Evolutionary conservation across 2,888 invertebrate species (phyloP).

Genomic region (Lycaena phlaeas): DNA sequence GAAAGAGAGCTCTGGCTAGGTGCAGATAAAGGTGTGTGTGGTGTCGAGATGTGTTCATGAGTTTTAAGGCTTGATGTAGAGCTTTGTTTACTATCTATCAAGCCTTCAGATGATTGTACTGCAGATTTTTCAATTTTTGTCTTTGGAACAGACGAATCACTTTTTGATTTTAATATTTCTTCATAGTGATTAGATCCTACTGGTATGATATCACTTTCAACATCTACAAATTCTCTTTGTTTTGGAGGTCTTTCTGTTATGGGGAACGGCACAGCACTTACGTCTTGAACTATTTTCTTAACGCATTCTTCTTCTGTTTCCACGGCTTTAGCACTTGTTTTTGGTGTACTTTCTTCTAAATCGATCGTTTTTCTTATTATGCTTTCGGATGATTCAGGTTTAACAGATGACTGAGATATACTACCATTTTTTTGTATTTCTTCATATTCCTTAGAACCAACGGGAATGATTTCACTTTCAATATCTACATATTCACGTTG

Average conservation of each 20-base stretch:
- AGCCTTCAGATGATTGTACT: conserved; percentile 52
- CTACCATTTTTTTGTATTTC: conserved; percentile 47
- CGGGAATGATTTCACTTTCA: conserved; percentile 60
- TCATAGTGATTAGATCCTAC: conserved; percentile 57
- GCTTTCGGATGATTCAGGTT: conserved; percentile 29
- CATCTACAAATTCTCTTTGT: conserved; percentile 65
- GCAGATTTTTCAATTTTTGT: conserved; percentile 54
- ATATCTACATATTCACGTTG: conserved; percentile 63
- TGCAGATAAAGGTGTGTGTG: conserved; percentile 74
- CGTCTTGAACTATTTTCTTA: conserved; percentile 44
- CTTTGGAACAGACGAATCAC: conserved; percentile 66
- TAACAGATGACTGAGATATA: conserved; percentile 40
- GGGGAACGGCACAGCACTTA: conserved; percentile 61
- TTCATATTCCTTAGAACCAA: conserved; percentile 57
- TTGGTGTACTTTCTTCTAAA: conserved; percentile 32
- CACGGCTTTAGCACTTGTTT: conserved; percentile 13
- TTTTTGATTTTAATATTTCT: conserved; percentile 64
- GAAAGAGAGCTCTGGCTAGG: conserved; percentile 78
- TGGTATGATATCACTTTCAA: conserved; percentile 58
- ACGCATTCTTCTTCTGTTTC: conserved; percentile 39
- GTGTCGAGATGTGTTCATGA: conserved; percentile 65
- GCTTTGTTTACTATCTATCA: conserved; percentile 70
- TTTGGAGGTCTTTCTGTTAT: conserved; percentile 56
- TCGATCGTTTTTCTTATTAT: conserved; percentile 35
- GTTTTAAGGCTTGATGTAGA: conserved; percentile 74